Base-by-base conservation (phyloP, 2,888 invertebrate species). In the Yponomeuta malinellus region DNA sequence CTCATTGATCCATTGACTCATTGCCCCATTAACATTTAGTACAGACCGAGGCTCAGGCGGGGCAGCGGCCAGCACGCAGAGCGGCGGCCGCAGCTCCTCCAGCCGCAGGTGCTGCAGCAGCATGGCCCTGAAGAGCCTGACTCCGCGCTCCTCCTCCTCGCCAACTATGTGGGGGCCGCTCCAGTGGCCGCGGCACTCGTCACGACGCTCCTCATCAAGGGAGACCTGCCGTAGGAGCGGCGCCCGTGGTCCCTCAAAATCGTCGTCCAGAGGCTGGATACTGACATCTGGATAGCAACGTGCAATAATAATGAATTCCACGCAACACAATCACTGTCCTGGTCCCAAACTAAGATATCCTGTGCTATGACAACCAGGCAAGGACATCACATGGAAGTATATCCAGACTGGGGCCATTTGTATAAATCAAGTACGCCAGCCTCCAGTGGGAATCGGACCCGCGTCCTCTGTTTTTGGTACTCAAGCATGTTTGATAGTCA, bases 121-220 rank as follows among this genome's bases (percentile, higher is more conserved):
- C 76, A 93, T 72, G n/a, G 89, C 86, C 69, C 91, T 77, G 86
- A 93, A 88, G 81, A 94, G 80, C 76, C 93, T 74, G 75, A 93
- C 88, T 48, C 93, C 88, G 74, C 86, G 81, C 79, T 93, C 90
- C 37, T 90, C 90, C 71, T 91, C 92, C 48, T 91, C 90, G 0
- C 89, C 93, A 70, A 86, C 88, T 6, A 89, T 79, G 31, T 86
- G 85, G 0, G 84, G 81, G 0, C 89, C 87, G 68, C 85, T 77
- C 87, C 92, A 93, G 75, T 93, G 93, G 0, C 92, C 93, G 71
- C 87, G 93, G 73, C 89, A 93, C 77, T 91, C 92, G 71, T 92
- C 92, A 0, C 88, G 83, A 0, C 93, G 78, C 73, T 93, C 93
- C 73, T 93, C 93, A 37, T 93, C 93, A 33, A 93, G 73, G 1